Percentiles rank a stretch among this genome's conserved stretches.
These are phyloP conservation scores for Ochropacha duplaris DNA, from an alignment of 2,888 invertebrate genomes.

Conservation along the genomic window DNA sequence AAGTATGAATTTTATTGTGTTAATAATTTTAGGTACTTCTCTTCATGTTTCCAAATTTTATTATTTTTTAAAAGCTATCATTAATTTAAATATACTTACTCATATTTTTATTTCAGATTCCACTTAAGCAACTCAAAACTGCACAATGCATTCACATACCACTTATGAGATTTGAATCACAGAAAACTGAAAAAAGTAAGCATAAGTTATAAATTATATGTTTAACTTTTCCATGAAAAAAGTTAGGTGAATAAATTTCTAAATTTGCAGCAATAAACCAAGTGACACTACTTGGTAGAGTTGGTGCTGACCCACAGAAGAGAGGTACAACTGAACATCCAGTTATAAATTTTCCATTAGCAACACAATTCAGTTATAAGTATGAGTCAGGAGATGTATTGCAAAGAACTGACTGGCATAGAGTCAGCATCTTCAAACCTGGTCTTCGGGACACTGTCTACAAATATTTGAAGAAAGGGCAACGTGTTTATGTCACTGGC, in stretches of 20 bases:
- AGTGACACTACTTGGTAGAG: slow-evolving; percentile 92
- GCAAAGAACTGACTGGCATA: slow-evolving; percentile 96
- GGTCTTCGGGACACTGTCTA: slow-evolving; percentile 90
- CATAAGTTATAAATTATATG: slow-evolving; percentile 5
- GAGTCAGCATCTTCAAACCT: slow-evolving; percentile 93
- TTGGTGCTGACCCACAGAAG: slow-evolving; percentile 94
- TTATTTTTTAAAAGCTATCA: too few relatives aligned
- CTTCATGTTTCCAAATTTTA: too few relatives aligned
- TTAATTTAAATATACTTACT: too few relatives aligned
- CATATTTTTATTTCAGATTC: slow-evolving; percentile 29
- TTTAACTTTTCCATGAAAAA: too few relatives aligned
- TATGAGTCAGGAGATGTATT: slow-evolving; percentile 90
- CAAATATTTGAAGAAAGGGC: slow-evolving; percentile 92
- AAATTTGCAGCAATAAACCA: slow-evolving; percentile 86
- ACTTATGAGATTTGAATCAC: slow-evolving; percentile 39
- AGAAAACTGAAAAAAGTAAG: slow-evolving; percentile 72
- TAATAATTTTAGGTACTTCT: too few relatives aligned
- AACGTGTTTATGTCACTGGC: slow-evolving; percentile 91
- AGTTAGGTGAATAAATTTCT: not conserved
- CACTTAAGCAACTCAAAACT: slow-evolving; percentile 31
- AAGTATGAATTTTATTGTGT: too few relatives aligned
- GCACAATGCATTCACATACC: slow-evolving; percentile 37
- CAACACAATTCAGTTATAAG: slow-evolving; percentile 94
- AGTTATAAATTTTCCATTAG: slow-evolving; percentile 93
- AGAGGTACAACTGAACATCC: slow-evolving; percentile 92